A percentile compares a stretch with the other conserved stretches of the same genome.
Evolutionary conservation across 2,888 invertebrate species (phyloP).

Genomic region (Brachypterus glaber): DNA sequence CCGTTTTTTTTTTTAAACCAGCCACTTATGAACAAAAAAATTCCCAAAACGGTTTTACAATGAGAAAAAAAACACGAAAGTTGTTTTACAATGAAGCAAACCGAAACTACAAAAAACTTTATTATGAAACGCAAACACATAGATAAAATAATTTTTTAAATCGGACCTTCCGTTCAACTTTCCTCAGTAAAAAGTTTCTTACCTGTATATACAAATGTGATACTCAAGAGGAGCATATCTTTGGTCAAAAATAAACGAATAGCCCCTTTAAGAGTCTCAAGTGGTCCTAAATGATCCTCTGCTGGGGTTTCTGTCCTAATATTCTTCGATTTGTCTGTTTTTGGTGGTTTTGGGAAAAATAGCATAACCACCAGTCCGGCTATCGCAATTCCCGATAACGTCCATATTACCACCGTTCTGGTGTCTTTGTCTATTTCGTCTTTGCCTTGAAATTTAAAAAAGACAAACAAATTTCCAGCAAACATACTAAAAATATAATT

Average conservation of each 20-base stretch:
- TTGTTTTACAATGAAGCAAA: no score
- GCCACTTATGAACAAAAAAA: no score
- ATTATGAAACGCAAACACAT: no score
- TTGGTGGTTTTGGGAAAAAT: slow-evolving; percentile 48
- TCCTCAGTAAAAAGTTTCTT: no score
- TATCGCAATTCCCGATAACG: slow-evolving; percentile 61
- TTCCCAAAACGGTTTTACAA: no score
- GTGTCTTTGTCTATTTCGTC: slow-evolving; percentile 60
- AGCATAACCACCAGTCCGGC: slow-evolving; percentile 61
- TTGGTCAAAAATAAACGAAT: slow-evolving; percentile 66
- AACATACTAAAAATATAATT: slow-evolving; percentile 85
- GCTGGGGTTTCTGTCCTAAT: slow-evolving; percentile 34
- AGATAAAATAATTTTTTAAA: no score
- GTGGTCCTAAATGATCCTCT: slow-evolving; percentile 43
- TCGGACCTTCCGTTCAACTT: no score
- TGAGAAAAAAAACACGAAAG: no score
- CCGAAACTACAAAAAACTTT: no score
- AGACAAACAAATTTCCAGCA: slow-evolving; percentile 92
- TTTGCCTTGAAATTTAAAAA: slow-evolving; percentile 78
- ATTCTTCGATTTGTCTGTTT: slow-evolving; percentile 36
- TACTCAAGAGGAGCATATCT: slow-evolving; percentile 74
- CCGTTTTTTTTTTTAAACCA: no score
- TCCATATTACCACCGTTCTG: slow-evolving; percentile 71
- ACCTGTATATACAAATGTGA: slow-evolving; percentile 90
- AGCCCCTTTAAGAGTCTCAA: slow-evolving; percentile 66